A percentile compares a stretch with the other conserved stretches of the same genome.
These are phyloP conservation scores for Lamproptera curius DNA, from an alignment of 2,888 invertebrate species.

Conservation along the genomic window DNA sequence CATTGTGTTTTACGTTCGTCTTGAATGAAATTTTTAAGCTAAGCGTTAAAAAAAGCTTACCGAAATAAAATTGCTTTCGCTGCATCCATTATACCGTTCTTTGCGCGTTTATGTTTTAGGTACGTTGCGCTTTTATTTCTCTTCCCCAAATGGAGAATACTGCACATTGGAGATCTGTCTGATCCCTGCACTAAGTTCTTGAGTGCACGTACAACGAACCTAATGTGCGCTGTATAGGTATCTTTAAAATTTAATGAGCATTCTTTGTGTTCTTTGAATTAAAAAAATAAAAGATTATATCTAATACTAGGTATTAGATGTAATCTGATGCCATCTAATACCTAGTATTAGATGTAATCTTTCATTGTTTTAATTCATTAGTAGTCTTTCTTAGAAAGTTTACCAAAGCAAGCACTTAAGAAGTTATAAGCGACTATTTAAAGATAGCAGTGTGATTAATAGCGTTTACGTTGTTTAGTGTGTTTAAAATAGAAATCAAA, in stretches of 20 bases:
- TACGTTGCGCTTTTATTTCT: conserved; percentile 7
- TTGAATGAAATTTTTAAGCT: not conserved
- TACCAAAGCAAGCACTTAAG: no score
- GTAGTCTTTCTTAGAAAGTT: not conserved
- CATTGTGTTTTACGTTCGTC: not conserved
- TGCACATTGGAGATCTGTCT: conserved; percentile 9
- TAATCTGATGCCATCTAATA: no score
- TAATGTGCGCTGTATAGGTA: conserved; percentile 12
- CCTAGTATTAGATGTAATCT: conserved; percentile 3
- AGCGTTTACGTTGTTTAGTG: no score
- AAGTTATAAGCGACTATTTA: no score
- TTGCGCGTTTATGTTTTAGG: conserved; percentile 2
- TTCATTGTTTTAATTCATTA: not conserved
- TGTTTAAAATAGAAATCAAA: no score
- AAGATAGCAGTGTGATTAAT: no score
- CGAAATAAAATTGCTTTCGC: conserved; percentile 9
- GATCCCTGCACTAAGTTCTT: conserved; percentile 12
- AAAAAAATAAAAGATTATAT: no score
- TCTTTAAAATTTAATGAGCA: conserved; percentile 17
- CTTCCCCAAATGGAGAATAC: conserved; percentile 4
- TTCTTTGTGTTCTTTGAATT: conserved; percentile 1
- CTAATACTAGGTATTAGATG: no score
- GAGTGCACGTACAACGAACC: conserved; percentile 11
- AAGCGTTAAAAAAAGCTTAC: conserved; percentile 6
- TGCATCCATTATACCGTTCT: not conserved